A percentile compares a stretch with the other conserved stretches of the same genome.
phyloP scores from a whole-genome alignment of 2,113 vertebrate species.

The Rhinolophus ferrumequinum region DNA sequence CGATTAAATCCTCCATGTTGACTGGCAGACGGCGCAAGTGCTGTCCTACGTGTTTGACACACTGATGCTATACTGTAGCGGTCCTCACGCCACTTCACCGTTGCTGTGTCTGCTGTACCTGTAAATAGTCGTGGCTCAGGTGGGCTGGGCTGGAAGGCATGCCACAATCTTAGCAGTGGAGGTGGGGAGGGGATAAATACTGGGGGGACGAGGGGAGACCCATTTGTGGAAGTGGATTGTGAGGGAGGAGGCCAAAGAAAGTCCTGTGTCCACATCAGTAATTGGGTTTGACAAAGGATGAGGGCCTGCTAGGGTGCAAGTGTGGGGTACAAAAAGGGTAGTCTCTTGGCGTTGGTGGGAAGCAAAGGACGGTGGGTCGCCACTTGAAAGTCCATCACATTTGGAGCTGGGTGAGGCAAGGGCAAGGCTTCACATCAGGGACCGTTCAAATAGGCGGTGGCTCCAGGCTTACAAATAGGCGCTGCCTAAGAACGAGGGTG shows the following conservation, averaged over 20 bases:
- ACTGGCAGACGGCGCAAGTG: neutral
- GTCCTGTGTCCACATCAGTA: neutral
- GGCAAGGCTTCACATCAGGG: neutral
- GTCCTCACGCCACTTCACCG: rapidly evolving
- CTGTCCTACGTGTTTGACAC: neutral
- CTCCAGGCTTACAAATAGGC: neutral
- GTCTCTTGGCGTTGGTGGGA: neutral
- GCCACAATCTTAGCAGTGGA: neutral
- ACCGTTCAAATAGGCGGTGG: neutral
- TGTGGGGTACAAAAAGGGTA: neutral
- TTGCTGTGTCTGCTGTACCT: neutral
- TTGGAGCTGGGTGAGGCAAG: neutral
- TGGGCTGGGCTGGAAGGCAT: neutral
- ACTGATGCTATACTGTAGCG: neutral
- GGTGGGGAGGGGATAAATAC: neutral
- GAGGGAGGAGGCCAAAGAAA: neutral
- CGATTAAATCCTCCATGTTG: slow-evolving; percentile 37
- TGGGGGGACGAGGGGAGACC: too few relatives aligned
- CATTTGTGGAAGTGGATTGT: neutral
- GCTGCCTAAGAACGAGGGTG: neutral
- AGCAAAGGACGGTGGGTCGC: neutral
- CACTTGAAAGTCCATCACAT: neutral
- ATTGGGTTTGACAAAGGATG: neutral
- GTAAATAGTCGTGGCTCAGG: neutral
- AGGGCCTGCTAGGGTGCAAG: neutral